A percentile compares a stretch with the other conserved stretches of the same genome.
phyloP scores from a whole-genome alignment of 2,113 vertebrate genomes.

The Entomyzon cyanotis region DNA sequence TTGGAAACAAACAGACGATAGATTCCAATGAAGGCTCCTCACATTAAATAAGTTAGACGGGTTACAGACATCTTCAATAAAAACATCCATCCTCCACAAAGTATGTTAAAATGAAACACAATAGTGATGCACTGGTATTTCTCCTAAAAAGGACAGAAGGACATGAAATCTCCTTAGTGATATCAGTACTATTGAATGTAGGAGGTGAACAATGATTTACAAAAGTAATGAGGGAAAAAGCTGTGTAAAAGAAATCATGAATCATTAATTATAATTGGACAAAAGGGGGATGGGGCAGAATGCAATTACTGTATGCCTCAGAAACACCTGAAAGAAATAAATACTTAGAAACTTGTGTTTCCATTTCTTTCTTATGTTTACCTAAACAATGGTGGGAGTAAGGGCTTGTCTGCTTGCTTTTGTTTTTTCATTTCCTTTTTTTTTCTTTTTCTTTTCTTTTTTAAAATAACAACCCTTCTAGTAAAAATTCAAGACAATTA shows the following conservation, averaged over 20 bases:
- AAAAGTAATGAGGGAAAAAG: constrained; percentile 10
- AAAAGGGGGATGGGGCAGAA: constrained; percentile 12
- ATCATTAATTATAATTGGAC: constrained; percentile 39
- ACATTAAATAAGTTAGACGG: constrained; percentile 63
- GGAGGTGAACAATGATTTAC: constrained; percentile 63
- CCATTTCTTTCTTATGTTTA: constrained; percentile 1
- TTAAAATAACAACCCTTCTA: constrained; percentile 45
- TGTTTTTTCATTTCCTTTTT: not conserved
- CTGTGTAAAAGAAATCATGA: constrained; percentile 39
- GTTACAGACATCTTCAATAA: constrained; percentile 55
- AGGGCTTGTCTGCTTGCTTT: constrained; percentile 17
- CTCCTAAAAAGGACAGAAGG: constrained; percentile 70
- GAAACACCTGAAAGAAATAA: constrained; percentile 5
- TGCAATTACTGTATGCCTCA: not conserved
- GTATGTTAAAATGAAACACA: constrained; percentile 67
- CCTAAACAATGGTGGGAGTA: not conserved
- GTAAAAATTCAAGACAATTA: constrained; percentile 53
- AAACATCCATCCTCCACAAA: constrained; percentile 57
- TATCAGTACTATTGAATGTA: constrained; percentile 58
- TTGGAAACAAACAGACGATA: constrained; percentile 30
- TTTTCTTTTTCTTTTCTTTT: not conserved
- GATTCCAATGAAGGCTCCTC: constrained; percentile 52
- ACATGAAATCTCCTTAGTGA: constrained; percentile 65
- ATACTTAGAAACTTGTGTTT: constrained; percentile 9
- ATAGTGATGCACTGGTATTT: constrained; percentile 54